Base-by-base conservation (phyloP, 2,113 vertebrate genomes). In the Coturnix japonica region DNA sequence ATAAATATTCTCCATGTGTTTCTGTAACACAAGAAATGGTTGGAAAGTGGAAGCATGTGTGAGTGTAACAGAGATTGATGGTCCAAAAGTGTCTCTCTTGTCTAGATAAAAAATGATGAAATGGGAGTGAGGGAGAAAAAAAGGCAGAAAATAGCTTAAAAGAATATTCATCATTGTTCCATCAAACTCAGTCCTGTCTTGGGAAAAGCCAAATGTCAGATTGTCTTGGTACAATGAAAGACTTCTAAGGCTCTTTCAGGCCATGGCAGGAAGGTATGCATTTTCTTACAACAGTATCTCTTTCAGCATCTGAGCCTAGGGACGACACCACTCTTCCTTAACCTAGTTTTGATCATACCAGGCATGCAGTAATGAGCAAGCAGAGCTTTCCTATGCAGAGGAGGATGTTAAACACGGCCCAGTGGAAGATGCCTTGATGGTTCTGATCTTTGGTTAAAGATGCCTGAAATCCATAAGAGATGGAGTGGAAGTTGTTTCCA, bases 1-100 rank as follows among this genome's bases (percentile, higher is more conserved):
- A 91, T 84, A 88, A 94, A 94, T 92, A 94, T 87, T 94, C 89
- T 63, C 67, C 74, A 60, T 33, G 81, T 87, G 89, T 95, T 96
- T 93, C 87, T 92, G 93, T 91, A 95, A 95, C 89, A 83, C 70
- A 71, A 91, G 70, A 88, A 94, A 69, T 49, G 75, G 79, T 91
- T 71, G 89, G 72, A 84, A 94, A 94, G 89, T 57, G 51, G 67
- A 95, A 93, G n/a, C 1, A 4, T 80, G 39, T 90, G 51, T 80
- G 72, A 89, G 60, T 60, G 64, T 80, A 91, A 87, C 61, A 67
- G 72, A 89, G 81, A 91, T 11, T 73, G 74, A 91, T 89, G 67
- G 78, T 80, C 81, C 60, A 93, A 75, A 92, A 95, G 78, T 85
- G 94, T 93, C 86, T 92, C 41, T 93, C 64, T 92, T 87, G 81